A percentile compares a stretch with the other conserved stretches of the same genome.
Evolutionary conservation across 2,797 vertebrate genomes (phyloP).

Genomic region (Xyrichtys novacula): DNA sequence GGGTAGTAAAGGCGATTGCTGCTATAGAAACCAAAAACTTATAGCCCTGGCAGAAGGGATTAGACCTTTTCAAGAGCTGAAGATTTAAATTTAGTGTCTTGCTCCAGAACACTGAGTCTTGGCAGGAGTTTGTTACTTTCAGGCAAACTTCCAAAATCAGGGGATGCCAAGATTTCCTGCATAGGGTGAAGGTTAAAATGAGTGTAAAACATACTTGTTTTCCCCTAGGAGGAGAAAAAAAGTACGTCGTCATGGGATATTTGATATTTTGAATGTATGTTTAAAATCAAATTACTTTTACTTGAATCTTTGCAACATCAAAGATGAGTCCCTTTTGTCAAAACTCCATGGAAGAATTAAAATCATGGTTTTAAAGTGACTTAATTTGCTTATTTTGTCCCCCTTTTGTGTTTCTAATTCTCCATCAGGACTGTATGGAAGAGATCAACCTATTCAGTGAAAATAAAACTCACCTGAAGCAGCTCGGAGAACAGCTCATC

Average conservation of each 20-base stretch:
- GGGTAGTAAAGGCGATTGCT: neutral
- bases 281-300: too few relatives aligned
- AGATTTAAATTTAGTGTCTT: constrained; percentile 27
- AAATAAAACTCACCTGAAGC: constrained; percentile 91
- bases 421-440: constrained; percentile 92
- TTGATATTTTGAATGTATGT: too few relatives aligned
- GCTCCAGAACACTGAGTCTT: neutral
- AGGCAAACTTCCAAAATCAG: constrained; percentile 14
- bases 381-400: neutral
- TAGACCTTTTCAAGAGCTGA: constrained; percentile 11
- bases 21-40: constrained; percentile 9
- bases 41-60: constrained; percentile 18
- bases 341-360: too few relatives aligned
- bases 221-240: neutral
- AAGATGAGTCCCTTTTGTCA: too few relatives aligned
- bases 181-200: neutral
- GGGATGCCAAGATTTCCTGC: neutral
- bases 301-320: too few relatives aligned
- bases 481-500: constrained; percentile 92
- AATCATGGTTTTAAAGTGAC: neutral
- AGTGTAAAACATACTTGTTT: neutral
- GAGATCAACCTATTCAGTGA: constrained; percentile 95
- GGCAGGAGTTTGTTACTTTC: neutral
- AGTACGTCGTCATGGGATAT: too few relatives aligned
- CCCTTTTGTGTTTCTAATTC: neutral